Conservation (phyloP, 2,113 vertebrate species). For the Charina bottae region DNA sequence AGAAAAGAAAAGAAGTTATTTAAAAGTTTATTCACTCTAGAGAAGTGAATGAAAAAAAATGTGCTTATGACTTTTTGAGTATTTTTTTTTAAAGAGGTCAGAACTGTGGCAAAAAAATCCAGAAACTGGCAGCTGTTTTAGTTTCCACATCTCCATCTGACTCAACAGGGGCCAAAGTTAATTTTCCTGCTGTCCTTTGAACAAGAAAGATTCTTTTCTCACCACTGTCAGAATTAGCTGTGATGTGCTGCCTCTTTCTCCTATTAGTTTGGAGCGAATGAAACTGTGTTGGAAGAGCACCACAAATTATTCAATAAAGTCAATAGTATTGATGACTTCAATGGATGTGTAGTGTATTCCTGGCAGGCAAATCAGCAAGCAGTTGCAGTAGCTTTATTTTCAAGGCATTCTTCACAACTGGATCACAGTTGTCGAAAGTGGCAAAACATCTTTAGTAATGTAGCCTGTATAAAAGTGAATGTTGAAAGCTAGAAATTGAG, state of each 20-base stretch:
- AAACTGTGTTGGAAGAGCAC: neutral
- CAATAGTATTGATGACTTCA: neutral
- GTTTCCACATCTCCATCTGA: neutral
- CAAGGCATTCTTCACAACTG: neutral
- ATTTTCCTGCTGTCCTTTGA: neutral
- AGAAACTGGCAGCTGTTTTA: neutral
- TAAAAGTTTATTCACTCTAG: neutral
- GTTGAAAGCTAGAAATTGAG: neutral
- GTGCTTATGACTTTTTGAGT: conserved; percentile 8
- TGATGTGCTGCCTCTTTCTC: conserved; percentile 8
- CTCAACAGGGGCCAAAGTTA: conserved; percentile 7
- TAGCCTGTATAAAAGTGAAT: neutral
- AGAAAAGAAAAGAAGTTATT: neutral
- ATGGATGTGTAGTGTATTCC: neutral
- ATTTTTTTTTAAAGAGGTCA: neutral
- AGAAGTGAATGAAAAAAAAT: neutral
- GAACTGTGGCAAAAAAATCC: neutral
- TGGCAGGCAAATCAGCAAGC: neutral
- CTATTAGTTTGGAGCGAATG: conserved; percentile 17
- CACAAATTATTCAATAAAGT: conserved; percentile 8
- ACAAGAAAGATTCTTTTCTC: neutral
- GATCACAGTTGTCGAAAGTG: neutral
- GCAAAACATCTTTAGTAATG: accelerated
- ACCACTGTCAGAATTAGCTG: neutral
- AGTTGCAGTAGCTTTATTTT: conserved; percentile 11